Conservation (phyloP, 2,113 vertebrate genomes). For the Muntiacus muntjak region DNA sequence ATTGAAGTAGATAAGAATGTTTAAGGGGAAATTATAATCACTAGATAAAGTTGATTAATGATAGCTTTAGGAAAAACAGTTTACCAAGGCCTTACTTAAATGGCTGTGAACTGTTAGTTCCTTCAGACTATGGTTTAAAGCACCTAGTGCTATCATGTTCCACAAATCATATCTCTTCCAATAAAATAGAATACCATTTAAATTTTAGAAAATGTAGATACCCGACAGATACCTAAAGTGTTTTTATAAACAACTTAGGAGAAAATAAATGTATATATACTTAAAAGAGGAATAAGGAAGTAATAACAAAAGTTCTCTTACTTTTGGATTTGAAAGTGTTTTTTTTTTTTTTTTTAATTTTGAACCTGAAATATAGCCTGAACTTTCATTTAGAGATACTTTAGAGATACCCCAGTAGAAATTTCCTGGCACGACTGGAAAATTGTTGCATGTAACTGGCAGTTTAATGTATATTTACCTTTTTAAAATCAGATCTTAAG, state of each 20-base stretch:
- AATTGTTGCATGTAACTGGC: not conserved
- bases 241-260: not conserved
- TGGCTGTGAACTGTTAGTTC: not conserved
- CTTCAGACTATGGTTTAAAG: conserved; percentile 5
- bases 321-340: not conserved
- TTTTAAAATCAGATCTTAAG: conserved; percentile 3
- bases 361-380: conserved; percentile 13
- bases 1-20: not conserved
- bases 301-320: not conserved
- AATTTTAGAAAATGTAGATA: conserved; percentile 29
- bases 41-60: not conserved
- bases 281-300: not conserved
- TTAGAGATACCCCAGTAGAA: not conserved
- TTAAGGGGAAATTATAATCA: not conserved
- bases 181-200: not conserved
- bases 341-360: not conserved
- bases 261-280: not conserved
- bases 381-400: not conserved
- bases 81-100: conserved; percentile 17
- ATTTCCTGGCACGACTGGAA: not conserved
- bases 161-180: not conserved
- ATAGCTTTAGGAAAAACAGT: not conserved
- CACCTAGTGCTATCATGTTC: not conserved
- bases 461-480: conserved; percentile 20
- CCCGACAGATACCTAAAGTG: not conserved